A percentile compares a stretch with the other conserved stretches of the same genome.
phyloP scores from a whole-genome alignment of 2,888 invertebrate species.

The Chorisops tibialis region DNA sequence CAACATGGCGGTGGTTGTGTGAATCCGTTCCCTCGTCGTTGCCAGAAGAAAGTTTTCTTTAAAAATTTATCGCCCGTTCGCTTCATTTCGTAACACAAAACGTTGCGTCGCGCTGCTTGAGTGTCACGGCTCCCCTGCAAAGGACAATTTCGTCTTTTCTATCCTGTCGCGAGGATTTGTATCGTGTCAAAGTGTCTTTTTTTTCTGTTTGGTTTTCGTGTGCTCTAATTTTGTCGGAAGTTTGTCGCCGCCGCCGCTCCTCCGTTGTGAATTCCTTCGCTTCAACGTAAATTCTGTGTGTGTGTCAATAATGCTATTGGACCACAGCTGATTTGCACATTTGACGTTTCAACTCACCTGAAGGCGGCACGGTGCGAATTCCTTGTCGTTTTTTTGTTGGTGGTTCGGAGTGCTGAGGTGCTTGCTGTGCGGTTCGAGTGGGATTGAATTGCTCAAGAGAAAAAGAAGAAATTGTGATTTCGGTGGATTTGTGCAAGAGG shows the following conservation, averaged over 20 bases:
- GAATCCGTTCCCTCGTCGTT: slow-evolving; percentile 16
- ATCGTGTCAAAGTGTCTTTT: slow-evolving; percentile 22
- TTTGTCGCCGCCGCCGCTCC: background rate
- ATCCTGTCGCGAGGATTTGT: slow-evolving; percentile 32
- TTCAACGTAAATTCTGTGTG: background rate
- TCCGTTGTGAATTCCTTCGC: background rate
- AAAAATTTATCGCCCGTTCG: background rate
- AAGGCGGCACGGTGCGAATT: slow-evolving; percentile 9
- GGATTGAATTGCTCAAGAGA: background rate
- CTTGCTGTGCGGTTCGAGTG: background rate
- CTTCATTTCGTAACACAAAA: background rate
- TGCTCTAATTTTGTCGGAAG: background rate
- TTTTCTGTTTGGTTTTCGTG: background rate
- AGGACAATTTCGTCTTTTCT: slow-evolving; percentile 11
- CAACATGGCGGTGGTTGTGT: slow-evolving; percentile 31
- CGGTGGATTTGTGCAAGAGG: background rate
- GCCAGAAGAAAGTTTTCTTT: slow-evolving; percentile 18
- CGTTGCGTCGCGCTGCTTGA: background rate
- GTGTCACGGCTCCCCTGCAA: slow-evolving; percentile 3
- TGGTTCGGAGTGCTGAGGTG: too few species aligned
- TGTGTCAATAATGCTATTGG: slow-evolving; percentile 7
- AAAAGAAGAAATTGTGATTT: background rate
- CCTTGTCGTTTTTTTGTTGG: background rate
- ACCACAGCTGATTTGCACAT: slow-evolving; percentile 17
- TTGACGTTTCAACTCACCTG: slow-evolving; percentile 18